phyloP scores from a whole-genome alignment of 2,888 invertebrate species.

The Phyllotreta cruciferae region DNA sequence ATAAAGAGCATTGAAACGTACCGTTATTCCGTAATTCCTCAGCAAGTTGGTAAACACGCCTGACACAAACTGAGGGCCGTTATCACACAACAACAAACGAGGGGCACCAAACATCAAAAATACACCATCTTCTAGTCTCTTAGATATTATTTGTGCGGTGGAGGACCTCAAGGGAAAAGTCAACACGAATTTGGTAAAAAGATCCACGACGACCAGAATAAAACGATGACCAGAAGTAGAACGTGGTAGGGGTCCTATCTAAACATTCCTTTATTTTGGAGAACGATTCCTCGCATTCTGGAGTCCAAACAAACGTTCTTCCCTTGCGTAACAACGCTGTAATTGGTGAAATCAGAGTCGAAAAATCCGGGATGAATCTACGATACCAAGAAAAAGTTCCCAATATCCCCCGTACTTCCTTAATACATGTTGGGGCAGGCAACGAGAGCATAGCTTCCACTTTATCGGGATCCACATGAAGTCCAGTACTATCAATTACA shows the following conservation, averaged over 20 bases:
- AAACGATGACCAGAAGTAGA: constrained; percentile 17
- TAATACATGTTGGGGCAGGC: constrained; percentile 33
- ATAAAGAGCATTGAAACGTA: constrained; percentile 21
- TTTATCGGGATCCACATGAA: constrained; percentile 36
- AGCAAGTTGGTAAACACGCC: constrained; percentile 16
- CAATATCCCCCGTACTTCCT: constrained; percentile 35
- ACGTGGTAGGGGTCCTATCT: constrained; percentile 35
- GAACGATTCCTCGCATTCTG: constrained; percentile 33
- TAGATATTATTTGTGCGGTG: constrained; percentile 14
- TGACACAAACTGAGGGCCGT: constrained; percentile 40
- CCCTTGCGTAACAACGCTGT: constrained; percentile 32
- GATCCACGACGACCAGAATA: constrained; percentile 7
- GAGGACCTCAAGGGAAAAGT: constrained; percentile 28
- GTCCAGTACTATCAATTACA: constrained; percentile 33
- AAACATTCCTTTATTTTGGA: constrained; percentile 30
- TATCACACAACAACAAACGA: constrained; percentile 30
- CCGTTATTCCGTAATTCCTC: neutral
- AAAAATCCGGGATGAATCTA: constrained; percentile 40
- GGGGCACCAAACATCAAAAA: constrained; percentile 38
- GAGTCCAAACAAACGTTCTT: constrained; percentile 33
- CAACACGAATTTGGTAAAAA: constrained; percentile 29
- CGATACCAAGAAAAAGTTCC: constrained; percentile 43
- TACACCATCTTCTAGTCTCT: constrained; percentile 31
- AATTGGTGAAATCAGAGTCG: constrained; percentile 31
- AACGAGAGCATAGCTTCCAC: constrained; percentile 37